phyloP scores from a whole-genome alignment of 2,888 invertebrate species.

The Melangyna quadrimaculata region DNA sequence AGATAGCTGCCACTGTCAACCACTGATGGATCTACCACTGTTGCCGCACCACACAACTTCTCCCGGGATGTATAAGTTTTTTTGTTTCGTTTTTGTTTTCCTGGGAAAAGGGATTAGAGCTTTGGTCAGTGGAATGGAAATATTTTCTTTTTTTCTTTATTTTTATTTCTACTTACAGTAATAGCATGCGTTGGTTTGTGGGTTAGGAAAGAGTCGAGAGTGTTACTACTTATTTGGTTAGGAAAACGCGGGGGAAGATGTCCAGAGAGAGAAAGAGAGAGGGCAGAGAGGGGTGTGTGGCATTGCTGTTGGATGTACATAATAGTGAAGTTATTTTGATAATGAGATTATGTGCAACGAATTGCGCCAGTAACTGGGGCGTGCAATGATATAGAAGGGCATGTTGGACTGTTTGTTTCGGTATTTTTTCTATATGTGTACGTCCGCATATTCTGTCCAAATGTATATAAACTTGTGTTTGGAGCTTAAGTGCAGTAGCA shows the following conservation, averaged over 20 bases:
- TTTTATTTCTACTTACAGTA: constrained; percentile 30
- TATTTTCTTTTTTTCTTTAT: constrained; percentile 22
- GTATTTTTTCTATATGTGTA: constrained; percentile 5
- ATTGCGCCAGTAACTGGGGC: constrained; percentile 73
- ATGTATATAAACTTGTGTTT: constrained; percentile 31
- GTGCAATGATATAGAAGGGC: constrained; percentile 65
- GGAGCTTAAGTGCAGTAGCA: constrained; percentile 70
- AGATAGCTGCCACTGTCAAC: constrained; percentile 65
- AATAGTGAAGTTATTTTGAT: constrained; percentile 63
- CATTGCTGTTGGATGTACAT: not conserved
- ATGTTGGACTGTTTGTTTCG: constrained; percentile 45
- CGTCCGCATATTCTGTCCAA: constrained; percentile 3
- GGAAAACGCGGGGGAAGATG: not conserved
- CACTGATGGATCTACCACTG: constrained; percentile 47
- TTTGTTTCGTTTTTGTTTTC: constrained; percentile 3
- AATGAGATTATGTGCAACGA: constrained; percentile 75
- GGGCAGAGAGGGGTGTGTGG: not conserved
- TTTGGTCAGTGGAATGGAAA: constrained; percentile 61
- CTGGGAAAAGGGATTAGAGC: constrained; percentile 48
- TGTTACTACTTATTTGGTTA: constrained; percentile 39
- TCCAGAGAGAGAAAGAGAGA: not conserved
- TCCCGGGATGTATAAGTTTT: constrained; percentile 14
- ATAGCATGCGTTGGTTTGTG: constrained; percentile 34
- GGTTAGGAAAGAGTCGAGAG: constrained; percentile 38
- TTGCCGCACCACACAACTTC: not conserved